phyloP scores from a whole-genome alignment of 2,888 invertebrate species.

The Clitarchus hookeri region DNA sequence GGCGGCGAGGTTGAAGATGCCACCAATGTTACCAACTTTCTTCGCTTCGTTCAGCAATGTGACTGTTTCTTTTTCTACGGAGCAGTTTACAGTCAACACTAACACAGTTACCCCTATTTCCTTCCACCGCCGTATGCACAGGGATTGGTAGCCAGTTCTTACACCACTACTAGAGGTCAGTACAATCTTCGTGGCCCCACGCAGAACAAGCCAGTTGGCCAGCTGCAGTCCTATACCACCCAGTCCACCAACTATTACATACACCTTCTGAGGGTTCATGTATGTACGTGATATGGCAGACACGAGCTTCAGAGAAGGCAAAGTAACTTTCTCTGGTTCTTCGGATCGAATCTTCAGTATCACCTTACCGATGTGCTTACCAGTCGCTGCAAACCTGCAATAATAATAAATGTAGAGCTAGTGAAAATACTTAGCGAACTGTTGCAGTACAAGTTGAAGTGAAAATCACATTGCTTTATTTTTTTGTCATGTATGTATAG shows the following conservation, averaged over 20 bases:
- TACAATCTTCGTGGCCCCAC: constrained; percentile 85
- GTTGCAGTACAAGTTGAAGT: too few species aligned
- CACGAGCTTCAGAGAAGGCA: background rate
- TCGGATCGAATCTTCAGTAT: constrained; percentile 30
- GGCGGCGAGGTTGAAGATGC: constrained; percentile 93
- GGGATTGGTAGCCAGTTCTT: constrained; percentile 89
- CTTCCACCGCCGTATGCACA: constrained; percentile 74
- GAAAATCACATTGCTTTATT: too few species aligned
- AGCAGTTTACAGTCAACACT: constrained; percentile 65
- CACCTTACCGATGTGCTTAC: constrained; percentile 84
- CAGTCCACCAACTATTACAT: constrained; percentile 65
- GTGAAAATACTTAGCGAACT: too few species aligned
- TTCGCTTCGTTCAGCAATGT: constrained; percentile 65
- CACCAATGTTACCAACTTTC: constrained; percentile 75
- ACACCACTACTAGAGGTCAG: constrained; percentile 90
- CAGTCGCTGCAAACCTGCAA: constrained; percentile 58
- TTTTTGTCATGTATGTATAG: too few species aligned
- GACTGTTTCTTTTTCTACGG: constrained; percentile 65
- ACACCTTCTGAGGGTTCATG: constrained; percentile 28
- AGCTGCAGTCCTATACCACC: constrained; percentile 97
- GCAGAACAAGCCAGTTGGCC: constrained; percentile 82
- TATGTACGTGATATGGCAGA: background rate
- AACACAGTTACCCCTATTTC: constrained; percentile 65
- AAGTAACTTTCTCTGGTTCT: constrained; percentile 56
- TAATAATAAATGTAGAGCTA: too few species aligned